phyloP scores from a whole-genome alignment of 2,797 vertebrate species.

The Enteromius fasciolatus region DNA sequence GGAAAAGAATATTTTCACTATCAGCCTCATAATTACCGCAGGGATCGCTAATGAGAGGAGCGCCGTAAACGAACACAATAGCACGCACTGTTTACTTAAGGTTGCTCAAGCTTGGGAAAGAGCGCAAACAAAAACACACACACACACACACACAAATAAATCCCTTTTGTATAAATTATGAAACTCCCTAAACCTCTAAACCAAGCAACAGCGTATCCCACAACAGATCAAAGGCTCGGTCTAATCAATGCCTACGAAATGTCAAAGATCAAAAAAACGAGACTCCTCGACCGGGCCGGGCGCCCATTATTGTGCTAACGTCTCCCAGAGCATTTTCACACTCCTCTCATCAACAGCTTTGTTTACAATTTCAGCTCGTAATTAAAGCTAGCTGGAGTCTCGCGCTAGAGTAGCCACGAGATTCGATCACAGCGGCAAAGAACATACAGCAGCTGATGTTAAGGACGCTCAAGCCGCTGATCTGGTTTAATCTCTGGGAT shows the following conservation, averaged over 20 bases:
- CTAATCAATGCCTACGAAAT: constrained; percentile 73
- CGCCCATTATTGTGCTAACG: constrained; percentile 62
- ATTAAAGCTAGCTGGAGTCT: constrained; percentile 39
- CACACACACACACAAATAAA: constrained; percentile 58
- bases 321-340: constrained; percentile 60
- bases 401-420: constrained; percentile 28
- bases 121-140: constrained; percentile 27
- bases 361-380: constrained; percentile 26
- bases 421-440: not conserved
- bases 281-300: constrained; percentile 61
- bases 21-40: constrained; percentile 75
- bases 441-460: constrained; percentile 28
- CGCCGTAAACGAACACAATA: constrained; percentile 79
- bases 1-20: constrained; percentile 43
- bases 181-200: constrained; percentile 77
- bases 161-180: constrained; percentile 85
- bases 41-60: constrained; percentile 77
- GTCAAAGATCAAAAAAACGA: constrained; percentile 74
- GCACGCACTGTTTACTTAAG: constrained; percentile 77
- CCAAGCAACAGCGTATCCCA: constrained; percentile 66
- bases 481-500: constrained; percentile 41
- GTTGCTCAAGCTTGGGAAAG: constrained; percentile 70
- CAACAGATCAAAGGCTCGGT: constrained; percentile 77
- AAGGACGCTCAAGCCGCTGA: constrained; percentile 9
- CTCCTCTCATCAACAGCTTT: constrained; percentile 47